Conservation (phyloP, 2,113 vertebrate genomes). For the Pterocles orientalis region DNA sequence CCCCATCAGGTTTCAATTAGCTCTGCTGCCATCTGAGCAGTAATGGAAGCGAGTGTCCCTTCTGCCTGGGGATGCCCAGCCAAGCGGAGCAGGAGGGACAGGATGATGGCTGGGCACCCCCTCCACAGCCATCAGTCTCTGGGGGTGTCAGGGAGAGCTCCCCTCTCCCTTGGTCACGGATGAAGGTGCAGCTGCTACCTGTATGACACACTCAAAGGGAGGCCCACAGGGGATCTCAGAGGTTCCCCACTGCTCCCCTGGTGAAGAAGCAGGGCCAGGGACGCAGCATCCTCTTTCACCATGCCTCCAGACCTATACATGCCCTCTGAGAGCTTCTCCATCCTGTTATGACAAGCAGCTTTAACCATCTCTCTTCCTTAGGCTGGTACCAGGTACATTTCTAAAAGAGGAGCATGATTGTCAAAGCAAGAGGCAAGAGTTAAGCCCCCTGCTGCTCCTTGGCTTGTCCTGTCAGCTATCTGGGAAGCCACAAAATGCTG, state of each 20-base stretch:
- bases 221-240: background rate
- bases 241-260: rapidly evolving
- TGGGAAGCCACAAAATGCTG: background rate
- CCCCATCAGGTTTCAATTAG: background rate
- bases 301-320: background rate
- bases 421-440: background rate
- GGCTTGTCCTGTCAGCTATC: background rate
- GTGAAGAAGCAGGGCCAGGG: background rate
- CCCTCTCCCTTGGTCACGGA: background rate
- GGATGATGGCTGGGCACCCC: rapidly evolving
- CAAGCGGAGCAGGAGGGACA: background rate
- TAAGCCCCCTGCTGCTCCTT: background rate
- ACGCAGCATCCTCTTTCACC: rapidly evolving
- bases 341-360: background rate
- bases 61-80: rapidly evolving
- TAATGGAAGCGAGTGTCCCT: no score
- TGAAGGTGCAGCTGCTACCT: background rate
- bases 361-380: background rate
- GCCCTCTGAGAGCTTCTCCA: background rate
- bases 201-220: background rate
- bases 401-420: rapidly evolving
- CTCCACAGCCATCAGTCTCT: background rate
- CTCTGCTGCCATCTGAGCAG: background rate
- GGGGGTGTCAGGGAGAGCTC: background rate
- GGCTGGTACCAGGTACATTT: background rate